A percentile compares a stretch with the other conserved stretches of the same genome.
Evolutionary conservation across 1,140 invertebrate genomes (phyloP).

Genomic region (Bilobella aurantiaca): DNA sequence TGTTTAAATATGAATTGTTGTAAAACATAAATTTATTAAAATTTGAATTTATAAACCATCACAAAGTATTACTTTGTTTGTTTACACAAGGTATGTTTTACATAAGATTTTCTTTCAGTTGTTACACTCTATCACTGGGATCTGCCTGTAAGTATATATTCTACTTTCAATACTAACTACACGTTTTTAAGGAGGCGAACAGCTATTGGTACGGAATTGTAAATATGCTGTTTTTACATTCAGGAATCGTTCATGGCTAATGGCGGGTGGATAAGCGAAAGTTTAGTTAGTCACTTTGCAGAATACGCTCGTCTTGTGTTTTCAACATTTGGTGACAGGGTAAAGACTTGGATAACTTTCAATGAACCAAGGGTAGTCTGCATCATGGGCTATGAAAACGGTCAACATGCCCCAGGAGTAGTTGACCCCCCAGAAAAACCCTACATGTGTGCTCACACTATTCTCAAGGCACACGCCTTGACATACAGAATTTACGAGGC

Average conservation of each 20-base stretch:
- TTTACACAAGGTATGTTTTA: conserved; percentile 1
- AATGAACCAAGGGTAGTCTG: conserved; percentile 61
- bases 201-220: too few species aligned
- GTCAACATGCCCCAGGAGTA: conserved; percentile 35
- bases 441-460: conserved; percentile 27
- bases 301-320: conserved; percentile 34
- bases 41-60: too few species aligned
- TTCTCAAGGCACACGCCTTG: conserved; percentile 30
- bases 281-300: conserved; percentile 36
- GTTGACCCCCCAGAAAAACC: background rate
- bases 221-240: too few species aligned
- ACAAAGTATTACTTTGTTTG: too few species aligned
- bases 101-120: conserved; percentile 7
- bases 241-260: conserved; percentile 16
- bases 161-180: too few species aligned
- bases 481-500: conserved; percentile 33
- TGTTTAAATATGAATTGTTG: too few species aligned
- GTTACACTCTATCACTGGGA: conserved; percentile 43
- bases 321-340: conserved; percentile 39
- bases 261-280: conserved; percentile 39
- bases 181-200: too few species aligned
- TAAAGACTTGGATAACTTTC: conserved; percentile 55
- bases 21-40: too few species aligned
- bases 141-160: conserved; percentile 20
- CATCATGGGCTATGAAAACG: conserved; percentile 45